A percentile compares a stretch with the other conserved stretches of the same genome.
These are phyloP conservation scores for Brachionus koreanus DNA, from an alignment of 1,140 invertebrate species.

Conservation along the genomic window DNA sequence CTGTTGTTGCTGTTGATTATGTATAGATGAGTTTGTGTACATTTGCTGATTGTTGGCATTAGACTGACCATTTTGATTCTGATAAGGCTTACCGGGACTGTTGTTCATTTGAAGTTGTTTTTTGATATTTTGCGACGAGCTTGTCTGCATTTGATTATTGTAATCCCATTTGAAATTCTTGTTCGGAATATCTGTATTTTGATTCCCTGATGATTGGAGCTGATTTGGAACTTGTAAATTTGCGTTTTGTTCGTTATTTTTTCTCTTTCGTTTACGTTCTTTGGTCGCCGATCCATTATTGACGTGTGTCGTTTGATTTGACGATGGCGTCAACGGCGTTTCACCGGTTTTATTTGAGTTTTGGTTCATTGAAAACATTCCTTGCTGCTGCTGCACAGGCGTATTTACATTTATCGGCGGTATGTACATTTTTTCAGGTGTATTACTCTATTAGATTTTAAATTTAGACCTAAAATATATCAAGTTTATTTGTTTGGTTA, in stretches of 20 bases:
- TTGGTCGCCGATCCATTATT: slow-evolving; percentile 30
- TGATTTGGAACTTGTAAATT: not conserved
- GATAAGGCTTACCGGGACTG: slow-evolving; percentile 27
- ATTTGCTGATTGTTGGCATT: slow-evolving; percentile 20
- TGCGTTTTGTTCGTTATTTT: slow-evolving; percentile 15
- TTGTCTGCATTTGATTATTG: not conserved
- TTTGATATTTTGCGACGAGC: not conserved
- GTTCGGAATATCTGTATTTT: not conserved
- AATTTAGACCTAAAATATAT: not conserved
- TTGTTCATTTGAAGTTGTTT: slow-evolving; percentile 39
- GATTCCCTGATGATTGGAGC: not conserved
- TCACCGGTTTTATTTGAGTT: slow-evolving; percentile 21
- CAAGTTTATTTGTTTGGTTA: not conserved
- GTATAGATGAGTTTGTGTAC: not conserved
- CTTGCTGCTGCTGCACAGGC: slow-evolving; percentile 3
- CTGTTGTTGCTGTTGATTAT: not conserved
- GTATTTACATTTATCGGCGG: slow-evolving; percentile 31
- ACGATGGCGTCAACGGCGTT: not conserved
- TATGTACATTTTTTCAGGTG: slow-evolving; percentile 43
- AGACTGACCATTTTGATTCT: not conserved
- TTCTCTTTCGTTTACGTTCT: slow-evolving; percentile 41
- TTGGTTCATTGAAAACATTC: slow-evolving; percentile 3
- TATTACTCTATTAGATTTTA: slow-evolving; percentile 26
- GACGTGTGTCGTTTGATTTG: not conserved
- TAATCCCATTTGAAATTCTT: slow-evolving; percentile 42